These are phyloP conservation scores for Labroides dimidiatus DNA, from an alignment of 2,797 vertebrate species.

Conservation along the genomic window DNA sequence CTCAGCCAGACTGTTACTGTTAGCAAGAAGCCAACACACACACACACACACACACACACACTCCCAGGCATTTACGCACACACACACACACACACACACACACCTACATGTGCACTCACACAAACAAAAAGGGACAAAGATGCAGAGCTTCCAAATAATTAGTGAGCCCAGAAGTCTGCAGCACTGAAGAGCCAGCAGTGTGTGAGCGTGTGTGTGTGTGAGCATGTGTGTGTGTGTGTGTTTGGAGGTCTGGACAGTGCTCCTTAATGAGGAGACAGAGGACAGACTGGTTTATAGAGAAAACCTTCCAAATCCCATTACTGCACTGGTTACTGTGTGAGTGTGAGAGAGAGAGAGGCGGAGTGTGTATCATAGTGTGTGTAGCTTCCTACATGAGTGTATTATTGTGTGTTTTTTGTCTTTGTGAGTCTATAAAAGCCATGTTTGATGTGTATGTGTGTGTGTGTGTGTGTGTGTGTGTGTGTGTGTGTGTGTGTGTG, in stretches of 20 bases:
- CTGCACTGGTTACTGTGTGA: conserved; percentile 61
- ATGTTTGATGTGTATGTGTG: conserved; percentile 14
- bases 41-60: conserved; percentile 15
- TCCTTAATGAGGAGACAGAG: conserved; percentile 73
- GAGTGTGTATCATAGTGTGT: conserved; percentile 38
- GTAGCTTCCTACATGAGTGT: conserved; percentile 18
- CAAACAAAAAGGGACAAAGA: conserved; percentile 25
- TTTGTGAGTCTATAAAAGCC: conserved; percentile 35
- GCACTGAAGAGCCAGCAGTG: conserved; percentile 32
- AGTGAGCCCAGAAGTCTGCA: conserved; percentile 61
- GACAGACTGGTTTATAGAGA: conserved; percentile 70
- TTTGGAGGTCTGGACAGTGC: conserved; percentile 38
- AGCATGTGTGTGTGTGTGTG: conserved; percentile 20
- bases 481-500: neutral
- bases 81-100: neutral
- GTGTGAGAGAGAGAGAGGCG: conserved; percentile 15
- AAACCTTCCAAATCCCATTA: conserved; percentile 75
- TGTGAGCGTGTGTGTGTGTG: conserved; percentile 4
- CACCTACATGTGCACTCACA: neutral
- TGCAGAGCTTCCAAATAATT: conserved; percentile 65
- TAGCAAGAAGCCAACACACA: conserved; percentile 29
- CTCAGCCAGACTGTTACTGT: conserved; percentile 47
- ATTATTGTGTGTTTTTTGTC: conserved; percentile 30
- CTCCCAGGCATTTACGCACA: neutral
- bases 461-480: conserved; percentile 1